Evolutionary conservation across 1,140 invertebrate species (phyloP).

Genomic region (Drosophila persimilis): DNA sequence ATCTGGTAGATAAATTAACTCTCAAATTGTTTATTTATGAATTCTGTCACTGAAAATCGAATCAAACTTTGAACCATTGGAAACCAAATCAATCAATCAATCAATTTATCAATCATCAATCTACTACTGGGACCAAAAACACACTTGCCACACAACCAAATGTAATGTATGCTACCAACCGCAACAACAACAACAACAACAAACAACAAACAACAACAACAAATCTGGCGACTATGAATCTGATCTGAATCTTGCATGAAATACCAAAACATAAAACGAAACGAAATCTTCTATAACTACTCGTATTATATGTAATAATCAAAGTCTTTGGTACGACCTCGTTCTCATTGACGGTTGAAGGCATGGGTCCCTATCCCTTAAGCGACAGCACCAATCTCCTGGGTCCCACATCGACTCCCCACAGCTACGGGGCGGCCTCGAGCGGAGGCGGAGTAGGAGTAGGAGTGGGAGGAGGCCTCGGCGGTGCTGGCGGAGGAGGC

Average conservation of each 20-base stretch:
- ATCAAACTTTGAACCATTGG: conserved; percentile 52
- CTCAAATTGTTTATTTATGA: conserved; percentile 52
- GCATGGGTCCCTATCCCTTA: conserved; percentile 83
- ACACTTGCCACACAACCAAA: conserved; percentile 47
- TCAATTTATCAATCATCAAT: conserved; percentile 31
- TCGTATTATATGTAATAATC: conserved; percentile 52
- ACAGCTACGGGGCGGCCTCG: conserved; percentile 44
- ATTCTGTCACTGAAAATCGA: conserved; percentile 33
- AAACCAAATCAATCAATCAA: conserved; percentile 37
- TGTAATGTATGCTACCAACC: conserved; percentile 67
- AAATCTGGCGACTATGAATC: conserved; percentile 50
- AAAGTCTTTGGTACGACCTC: conserved; percentile 83
- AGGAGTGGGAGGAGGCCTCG: conserved; percentile 27
- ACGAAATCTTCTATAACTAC: conserved; percentile 29
- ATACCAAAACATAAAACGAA: conserved; percentile 22
- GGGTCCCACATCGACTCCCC: conserved; percentile 73
- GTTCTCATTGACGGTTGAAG: conserved; percentile 83
- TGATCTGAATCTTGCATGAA: conserved; percentile 55
- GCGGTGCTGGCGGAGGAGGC: conserved; percentile 25
- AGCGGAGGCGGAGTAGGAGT: conserved; percentile 8
- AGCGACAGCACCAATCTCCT: conserved; percentile 83
- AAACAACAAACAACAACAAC: conserved; percentile 31
- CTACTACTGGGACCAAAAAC: conserved; percentile 34
- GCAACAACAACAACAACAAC: conserved; percentile 18
- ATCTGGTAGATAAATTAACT: conserved; percentile 45